phyloP scores from a whole-genome alignment of 1,140 invertebrate species.

The Bombus affinis region DNA sequence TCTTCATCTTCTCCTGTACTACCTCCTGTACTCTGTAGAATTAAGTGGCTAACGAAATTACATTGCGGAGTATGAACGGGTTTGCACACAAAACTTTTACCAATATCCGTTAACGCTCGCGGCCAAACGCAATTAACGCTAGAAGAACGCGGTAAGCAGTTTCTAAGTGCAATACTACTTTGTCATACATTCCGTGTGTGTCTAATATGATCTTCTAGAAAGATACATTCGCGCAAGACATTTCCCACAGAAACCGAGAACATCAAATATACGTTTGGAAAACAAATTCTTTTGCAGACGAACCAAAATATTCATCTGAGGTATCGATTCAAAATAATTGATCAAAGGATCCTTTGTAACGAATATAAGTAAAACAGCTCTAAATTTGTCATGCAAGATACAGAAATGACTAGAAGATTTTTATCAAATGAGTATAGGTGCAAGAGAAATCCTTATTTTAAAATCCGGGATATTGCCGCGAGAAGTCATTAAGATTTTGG shows the following conservation, averaged over 20 bases:
- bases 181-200: conserved; percentile 24
- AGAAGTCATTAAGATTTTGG: conserved; percentile 29
- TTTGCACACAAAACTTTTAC: conserved; percentile 48
- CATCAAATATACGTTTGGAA: background rate
- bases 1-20: conserved; percentile 86
- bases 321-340: background rate
- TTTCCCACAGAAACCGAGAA: background rate
- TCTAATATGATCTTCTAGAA: conserved; percentile 17
- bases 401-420: background rate
- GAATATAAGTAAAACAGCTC: conserved; percentile 1
- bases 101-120: conserved; percentile 41
- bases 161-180: conserved; percentile 43
- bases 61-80: conserved; percentile 46
- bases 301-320: background rate
- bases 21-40: conserved; percentile 85
- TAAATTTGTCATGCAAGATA: conserved; percentile 28
- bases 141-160: conserved; percentile 3
- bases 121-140: background rate
- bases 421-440: conserved; percentile 1
- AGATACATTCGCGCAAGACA: conserved; percentile 19
- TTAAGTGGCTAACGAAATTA: conserved; percentile 58
- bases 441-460: background rate
- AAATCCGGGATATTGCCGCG: conserved; percentile 19
- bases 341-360: background rate
- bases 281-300: background rate